Percentiles rank a stretch among this genome's conserved stretches.
Conservation (phyloP, 2,888 invertebrate genomes). For the Drosophila affinis region DNA sequence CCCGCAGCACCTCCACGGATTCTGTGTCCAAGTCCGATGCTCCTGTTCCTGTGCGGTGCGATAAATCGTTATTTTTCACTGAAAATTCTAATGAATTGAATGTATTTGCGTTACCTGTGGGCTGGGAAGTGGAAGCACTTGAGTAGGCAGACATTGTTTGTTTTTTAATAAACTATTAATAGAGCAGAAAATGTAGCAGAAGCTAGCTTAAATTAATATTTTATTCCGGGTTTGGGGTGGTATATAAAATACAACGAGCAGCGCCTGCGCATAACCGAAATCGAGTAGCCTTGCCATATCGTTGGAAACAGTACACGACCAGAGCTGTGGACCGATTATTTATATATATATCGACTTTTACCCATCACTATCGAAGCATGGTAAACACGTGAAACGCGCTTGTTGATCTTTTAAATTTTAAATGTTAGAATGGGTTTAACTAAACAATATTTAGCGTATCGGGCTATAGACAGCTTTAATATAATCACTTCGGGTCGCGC, state of each 20-base stretch:
- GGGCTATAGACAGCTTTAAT: constrained; percentile 93
- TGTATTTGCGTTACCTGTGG: constrained; percentile 30
- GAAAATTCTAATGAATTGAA: neutral
- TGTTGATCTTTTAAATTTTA: constrained; percentile 33
- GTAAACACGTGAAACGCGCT: constrained; percentile 61
- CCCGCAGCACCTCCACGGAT: constrained; percentile 92
- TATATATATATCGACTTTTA: too few relatives aligned
- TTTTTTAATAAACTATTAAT: constrained; percentile 5
- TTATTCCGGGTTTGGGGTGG: constrained; percentile 11
- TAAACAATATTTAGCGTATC: constrained; percentile 96
- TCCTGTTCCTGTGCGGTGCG: constrained; percentile 54
- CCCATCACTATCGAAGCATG: too few relatives aligned
- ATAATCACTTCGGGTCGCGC: constrained; percentile 92
- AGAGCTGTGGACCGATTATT: too few relatives aligned
- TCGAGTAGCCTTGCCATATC: neutral
- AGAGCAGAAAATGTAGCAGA: constrained; percentile 22
- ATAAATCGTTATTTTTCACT: neutral
- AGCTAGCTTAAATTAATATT: constrained; percentile 5
- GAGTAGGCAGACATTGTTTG: constrained; percentile 40
- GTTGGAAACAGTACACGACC: too few relatives aligned
- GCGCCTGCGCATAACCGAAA: constrained; percentile 13
- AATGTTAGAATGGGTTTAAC: constrained; percentile 90
- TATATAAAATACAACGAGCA: constrained; percentile 13
- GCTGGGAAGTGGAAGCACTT: constrained; percentile 38
- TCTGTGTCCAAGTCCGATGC: constrained; percentile 85